Evolutionary conservation across 2,113 vertebrate genomes (phyloP).

Genomic region (Embiotoca jacksoni): DNA sequence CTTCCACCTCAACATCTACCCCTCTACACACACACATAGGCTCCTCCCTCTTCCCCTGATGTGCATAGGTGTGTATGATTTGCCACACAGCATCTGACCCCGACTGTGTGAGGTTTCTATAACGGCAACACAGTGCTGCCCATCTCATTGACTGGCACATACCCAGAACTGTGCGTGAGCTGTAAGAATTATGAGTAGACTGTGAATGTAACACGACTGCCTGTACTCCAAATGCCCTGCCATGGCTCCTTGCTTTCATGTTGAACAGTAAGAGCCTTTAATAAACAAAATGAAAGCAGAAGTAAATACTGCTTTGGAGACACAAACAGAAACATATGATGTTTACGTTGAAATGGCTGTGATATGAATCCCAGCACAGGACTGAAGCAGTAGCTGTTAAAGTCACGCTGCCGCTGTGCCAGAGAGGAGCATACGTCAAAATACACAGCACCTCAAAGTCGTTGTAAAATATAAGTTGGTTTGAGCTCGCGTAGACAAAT

Average conservation of each 20-base stretch:
- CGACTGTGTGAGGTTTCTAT: slow-evolving; percentile 53
- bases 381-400: slow-evolving; percentile 45
- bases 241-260: slow-evolving; percentile 70
- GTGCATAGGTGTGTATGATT: slow-evolving; percentile 66
- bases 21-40: slow-evolving; percentile 17
- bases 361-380: slow-evolving; percentile 60
- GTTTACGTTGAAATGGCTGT: slow-evolving; percentile 69
- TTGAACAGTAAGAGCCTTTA: slow-evolving; percentile 66
- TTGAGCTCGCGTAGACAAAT: slow-evolving; percentile 17
- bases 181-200: slow-evolving; percentile 51
- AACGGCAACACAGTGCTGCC: slow-evolving; percentile 36
- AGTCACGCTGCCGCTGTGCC: not conserved
- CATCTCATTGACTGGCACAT: slow-evolving; percentile 63
- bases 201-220: slow-evolving; percentile 42
- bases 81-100: slow-evolving; percentile 51
- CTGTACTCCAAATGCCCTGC: slow-evolving; percentile 41
- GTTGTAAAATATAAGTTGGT: not conserved
- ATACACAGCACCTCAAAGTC: slow-evolving; percentile 24
- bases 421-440: slow-evolving; percentile 34
- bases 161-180: slow-evolving; percentile 59
- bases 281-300: slow-evolving; percentile 77
- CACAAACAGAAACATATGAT: slow-evolving; percentile 69
- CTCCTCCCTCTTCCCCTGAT: slow-evolving; percentile 45
- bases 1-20: slow-evolving; percentile 36
- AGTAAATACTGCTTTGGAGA: slow-evolving; percentile 68